These are phyloP conservation scores for Recurvirostra avosetta DNA, from an alignment of 2,113 vertebrate genomes.

Conservation along the genomic window DNA sequence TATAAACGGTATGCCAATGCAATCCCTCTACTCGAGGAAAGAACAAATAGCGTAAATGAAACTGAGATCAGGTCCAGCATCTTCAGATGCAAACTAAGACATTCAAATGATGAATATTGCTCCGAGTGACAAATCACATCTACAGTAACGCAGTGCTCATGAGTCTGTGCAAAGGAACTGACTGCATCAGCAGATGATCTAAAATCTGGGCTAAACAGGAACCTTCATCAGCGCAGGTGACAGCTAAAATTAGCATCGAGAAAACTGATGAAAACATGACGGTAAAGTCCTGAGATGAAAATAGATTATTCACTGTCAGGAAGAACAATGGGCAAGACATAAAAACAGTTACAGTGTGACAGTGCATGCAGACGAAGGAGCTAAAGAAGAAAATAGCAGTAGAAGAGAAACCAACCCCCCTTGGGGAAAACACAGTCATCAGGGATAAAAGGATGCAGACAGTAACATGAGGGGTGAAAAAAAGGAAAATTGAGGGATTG, in stretches of 20 bases:
- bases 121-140: conserved; percentile 6
- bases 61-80: not conserved
- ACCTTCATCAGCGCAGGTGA: conserved; percentile 53
- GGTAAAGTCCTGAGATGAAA: conserved; percentile 41
- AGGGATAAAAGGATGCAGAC: not conserved
- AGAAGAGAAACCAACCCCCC: not conserved
- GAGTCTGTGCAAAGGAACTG: not conserved
- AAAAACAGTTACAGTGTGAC: conserved; percentile 37
- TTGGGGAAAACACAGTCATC: conserved; percentile 1
- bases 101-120: not conserved
- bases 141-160: not conserved
- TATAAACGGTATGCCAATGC: not conserved
- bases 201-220: conserved; percentile 42
- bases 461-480: not conserved
- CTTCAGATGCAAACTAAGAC: not conserved
- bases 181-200: conserved; percentile 16
- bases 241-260: conserved; percentile 63
- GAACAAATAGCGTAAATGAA: not conserved
- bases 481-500: not conserved
- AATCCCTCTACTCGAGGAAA: not conserved
- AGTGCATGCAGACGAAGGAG: not conserved
- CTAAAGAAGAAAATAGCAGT: conserved; percentile 12
- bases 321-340: conserved; percentile 61
- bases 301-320: conserved; percentile 68
- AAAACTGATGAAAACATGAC: conserved; percentile 48